Conservation (phyloP, 2,797 vertebrate species). For the Sus cebifrons region DNA sequence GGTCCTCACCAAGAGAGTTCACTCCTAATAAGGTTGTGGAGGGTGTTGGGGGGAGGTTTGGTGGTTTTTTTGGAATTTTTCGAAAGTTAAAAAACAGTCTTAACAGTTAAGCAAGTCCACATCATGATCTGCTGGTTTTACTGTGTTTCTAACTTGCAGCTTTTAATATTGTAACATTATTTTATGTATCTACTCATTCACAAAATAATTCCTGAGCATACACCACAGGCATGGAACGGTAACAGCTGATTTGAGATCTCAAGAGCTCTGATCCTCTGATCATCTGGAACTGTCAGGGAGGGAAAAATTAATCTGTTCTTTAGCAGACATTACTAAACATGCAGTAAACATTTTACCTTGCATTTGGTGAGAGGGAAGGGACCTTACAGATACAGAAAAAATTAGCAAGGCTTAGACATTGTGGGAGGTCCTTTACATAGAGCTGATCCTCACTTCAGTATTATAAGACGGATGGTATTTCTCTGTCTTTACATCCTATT, state of each 20-base stretch:
- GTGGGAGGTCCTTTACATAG: not conserved
- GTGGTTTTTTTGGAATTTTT: not conserved
- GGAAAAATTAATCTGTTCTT: not conserved
- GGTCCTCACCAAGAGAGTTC: not conserved
- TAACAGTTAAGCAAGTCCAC: not conserved
- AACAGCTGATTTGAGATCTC: not conserved
- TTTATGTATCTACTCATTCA: not conserved
- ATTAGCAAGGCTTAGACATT: not conserved
- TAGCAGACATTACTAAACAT: not conserved
- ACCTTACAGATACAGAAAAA: not conserved
- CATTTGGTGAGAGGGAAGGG: not conserved
- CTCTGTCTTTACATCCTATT: not conserved
- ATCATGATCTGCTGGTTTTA: not conserved
- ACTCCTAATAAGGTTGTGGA: not conserved
- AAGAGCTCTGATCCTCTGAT: not conserved
- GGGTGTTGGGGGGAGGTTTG: not conserved
- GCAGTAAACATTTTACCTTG: not conserved
- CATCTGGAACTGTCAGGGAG: not conserved
- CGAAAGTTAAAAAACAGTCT: not conserved
- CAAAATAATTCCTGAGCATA: not conserved
- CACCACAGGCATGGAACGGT: not conserved
- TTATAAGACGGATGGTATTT: slow-evolving; percentile 25
- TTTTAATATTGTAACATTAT: slow-evolving; percentile 40
- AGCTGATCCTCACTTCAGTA: not conserved
- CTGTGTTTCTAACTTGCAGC: not conserved